phyloP scores from a whole-genome alignment of 2,888 invertebrate species.

The Chrysolina haemoptera region DNA sequence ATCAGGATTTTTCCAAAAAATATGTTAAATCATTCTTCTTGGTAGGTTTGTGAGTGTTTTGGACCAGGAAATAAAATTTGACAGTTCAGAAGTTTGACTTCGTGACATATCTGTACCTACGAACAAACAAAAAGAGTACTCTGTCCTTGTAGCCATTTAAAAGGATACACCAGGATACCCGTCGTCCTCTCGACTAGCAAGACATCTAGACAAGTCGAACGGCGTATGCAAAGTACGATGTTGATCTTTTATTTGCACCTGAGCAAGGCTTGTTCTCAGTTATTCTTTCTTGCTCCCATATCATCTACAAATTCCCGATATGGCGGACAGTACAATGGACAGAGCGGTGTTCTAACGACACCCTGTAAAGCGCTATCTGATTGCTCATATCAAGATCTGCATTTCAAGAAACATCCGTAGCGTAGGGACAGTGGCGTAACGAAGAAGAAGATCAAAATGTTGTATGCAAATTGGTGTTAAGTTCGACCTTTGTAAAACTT shows the following conservation, averaged over 20 bases:
- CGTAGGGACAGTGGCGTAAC: conserved; percentile 16
- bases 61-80: no score
- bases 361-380: conserved; percentile 67
- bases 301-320: conserved; percentile 68
- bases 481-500: no score
- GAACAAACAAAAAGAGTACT: neutral
- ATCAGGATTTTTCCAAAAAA: no score
- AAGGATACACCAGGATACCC: conserved; percentile 21
- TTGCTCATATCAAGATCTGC: conserved; percentile 66
- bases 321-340: conserved; percentile 68
- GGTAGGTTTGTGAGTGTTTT: no score
- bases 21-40: no score
- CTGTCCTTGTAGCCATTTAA: conserved; percentile 1
- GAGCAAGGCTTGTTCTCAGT: conserved; percentile 63
- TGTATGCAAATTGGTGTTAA: no score
- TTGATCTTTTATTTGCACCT: conserved; percentile 63
- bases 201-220: conserved; percentile 57
- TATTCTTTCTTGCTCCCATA: conserved; percentile 66
- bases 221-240: conserved; percentile 61
- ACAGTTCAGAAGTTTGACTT: no score
- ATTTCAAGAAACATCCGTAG: conserved; percentile 59
- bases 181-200: conserved; percentile 27
- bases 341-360: conserved; percentile 68
- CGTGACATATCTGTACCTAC: no score
- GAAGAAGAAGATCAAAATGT: no score